Conservation (phyloP, 2,113 vertebrate species). For the Hepsetus odoe region DNA sequence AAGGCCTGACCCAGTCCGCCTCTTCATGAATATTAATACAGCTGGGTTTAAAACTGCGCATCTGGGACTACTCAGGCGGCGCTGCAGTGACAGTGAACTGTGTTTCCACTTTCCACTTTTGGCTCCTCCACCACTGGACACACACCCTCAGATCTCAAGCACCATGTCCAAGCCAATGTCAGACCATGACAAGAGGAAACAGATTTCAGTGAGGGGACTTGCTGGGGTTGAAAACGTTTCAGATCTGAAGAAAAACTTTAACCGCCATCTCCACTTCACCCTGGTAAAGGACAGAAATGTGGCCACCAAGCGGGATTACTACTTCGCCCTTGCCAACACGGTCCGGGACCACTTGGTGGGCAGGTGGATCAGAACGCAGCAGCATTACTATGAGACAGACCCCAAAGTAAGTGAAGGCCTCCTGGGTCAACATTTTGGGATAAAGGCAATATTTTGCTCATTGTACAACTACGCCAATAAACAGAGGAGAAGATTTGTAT, state of each 20-base stretch:
- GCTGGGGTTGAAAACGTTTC: slow-evolving; percentile 87
- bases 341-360: slow-evolving; percentile 89
- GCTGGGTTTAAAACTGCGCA: slow-evolving; percentile 62
- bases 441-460: background rate
- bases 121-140: slow-evolving; percentile 34
- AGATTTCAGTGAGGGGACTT: slow-evolving; percentile 88
- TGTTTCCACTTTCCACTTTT: slow-evolving; percentile 45
- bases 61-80: slow-evolving; percentile 26
- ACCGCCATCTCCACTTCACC: slow-evolving; percentile 89
- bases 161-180: slow-evolving; percentile 85
- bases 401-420: slow-evolving; percentile 81
- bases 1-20: slow-evolving; percentile 57
- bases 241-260: slow-evolving; percentile 86
- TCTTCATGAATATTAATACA: slow-evolving; percentile 68
- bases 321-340: slow-evolving; percentile 87
- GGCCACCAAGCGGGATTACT: slow-evolving; percentile 86
- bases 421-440: background rate
- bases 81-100: slow-evolving; percentile 48
- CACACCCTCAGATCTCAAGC: slow-evolving; percentile 37
- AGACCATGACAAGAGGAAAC: slow-evolving; percentile 84
- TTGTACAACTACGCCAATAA: background rate
- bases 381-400: slow-evolving; percentile 91
- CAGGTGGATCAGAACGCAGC: slow-evolving; percentile 92
- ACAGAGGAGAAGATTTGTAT: background rate
- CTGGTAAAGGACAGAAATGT: slow-evolving; percentile 92